Evolutionary conservation across 53 echinoderm and acorn worm species (phyloP), one percentile per base, ranked within the genome.

Genomic region (Crossaster papposus): DNA sequence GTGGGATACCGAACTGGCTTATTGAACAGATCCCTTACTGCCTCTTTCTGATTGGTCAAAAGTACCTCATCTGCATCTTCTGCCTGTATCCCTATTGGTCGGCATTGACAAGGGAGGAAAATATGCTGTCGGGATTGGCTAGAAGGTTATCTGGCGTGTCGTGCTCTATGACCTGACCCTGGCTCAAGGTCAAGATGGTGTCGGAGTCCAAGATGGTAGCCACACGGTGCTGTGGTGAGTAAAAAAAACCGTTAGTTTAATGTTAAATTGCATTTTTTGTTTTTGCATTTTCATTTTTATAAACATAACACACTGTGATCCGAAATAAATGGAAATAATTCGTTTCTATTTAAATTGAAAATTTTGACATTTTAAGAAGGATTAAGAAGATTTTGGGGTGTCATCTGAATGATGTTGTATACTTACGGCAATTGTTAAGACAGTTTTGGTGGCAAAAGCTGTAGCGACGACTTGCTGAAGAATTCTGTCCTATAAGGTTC

Each of bases 181-280:
- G 89, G 63, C 86, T 83, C 31, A 94, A 82, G 30, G 94, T 94
- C 77, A 96, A 85, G 75, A 96, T 96, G 77, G 85, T 64, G 82
- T 96, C 96, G 22, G 96, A 96, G 77, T 92, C 78, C 54, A 96
- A 70, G 71, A 96, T 94, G 52, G 96, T 96, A 1, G 91, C 96
- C 54, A 96, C 94, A 44, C 96, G 96, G 77, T 96, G 96, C 96
- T 96, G 92, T 28, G 26, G 71, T 13, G 30, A 74, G 1, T 2
- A 5, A 74, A 33, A 35, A 74, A 74, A 33, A 74, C 13, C 4
- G 9, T 44, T 9, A 44, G 44, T 44, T 44, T 44, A 9, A 9
- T 7, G 5, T 44, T 44, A 44, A 44, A 44, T 44, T 44, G 5
- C n/a, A n/a, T n/a, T n/a, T n/a, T 9, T 44, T 44, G 44, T 44